A percentile compares a stretch with the other conserved stretches of the same genome.
phyloP scores from a whole-genome alignment of 2,113 vertebrate genomes.

The Hippocampus comes region DNA sequence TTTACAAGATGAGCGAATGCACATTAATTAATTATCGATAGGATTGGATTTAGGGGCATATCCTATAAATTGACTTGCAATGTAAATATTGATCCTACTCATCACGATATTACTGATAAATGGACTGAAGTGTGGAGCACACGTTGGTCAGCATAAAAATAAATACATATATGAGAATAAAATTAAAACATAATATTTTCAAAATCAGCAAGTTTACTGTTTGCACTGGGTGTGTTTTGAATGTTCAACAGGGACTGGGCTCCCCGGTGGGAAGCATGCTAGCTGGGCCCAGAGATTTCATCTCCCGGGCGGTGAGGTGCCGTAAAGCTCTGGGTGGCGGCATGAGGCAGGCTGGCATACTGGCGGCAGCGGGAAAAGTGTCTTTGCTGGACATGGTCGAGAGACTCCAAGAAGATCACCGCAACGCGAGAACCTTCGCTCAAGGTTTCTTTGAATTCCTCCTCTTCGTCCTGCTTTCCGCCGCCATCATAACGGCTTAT shows the following conservation, averaged over 20 bases:
- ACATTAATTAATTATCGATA: too few species aligned
- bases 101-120: too few species aligned
- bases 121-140: too few species aligned
- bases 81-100: too few species aligned
- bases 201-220: too few species aligned
- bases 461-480: background rate
- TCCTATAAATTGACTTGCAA: too few species aligned
- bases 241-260: slow-evolving; percentile 74
- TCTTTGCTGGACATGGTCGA: slow-evolving; percentile 64
- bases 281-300: slow-evolving; percentile 72
- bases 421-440: slow-evolving; percentile 74
- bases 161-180: too few species aligned
- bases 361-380: slow-evolving; percentile 77
- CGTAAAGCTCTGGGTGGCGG: slow-evolving; percentile 81
- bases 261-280: slow-evolving; percentile 76
- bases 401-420: slow-evolving; percentile 75
- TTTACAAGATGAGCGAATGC: too few species aligned
- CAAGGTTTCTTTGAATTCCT: slow-evolving; percentile 61
- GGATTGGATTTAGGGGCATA: too few species aligned
- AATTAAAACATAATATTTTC: too few species aligned
- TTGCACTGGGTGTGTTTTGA: too few species aligned
- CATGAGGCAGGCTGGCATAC: slow-evolving; percentile 76
- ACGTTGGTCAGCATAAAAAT: too few species aligned
- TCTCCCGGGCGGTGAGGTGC: slow-evolving; percentile 64
- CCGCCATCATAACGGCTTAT: background rate